Evolutionary conservation across 2,113 vertebrate species (phyloP), one percentile per base, ranked within the genome.

Genomic region (Takifugu flavidus): DNA sequence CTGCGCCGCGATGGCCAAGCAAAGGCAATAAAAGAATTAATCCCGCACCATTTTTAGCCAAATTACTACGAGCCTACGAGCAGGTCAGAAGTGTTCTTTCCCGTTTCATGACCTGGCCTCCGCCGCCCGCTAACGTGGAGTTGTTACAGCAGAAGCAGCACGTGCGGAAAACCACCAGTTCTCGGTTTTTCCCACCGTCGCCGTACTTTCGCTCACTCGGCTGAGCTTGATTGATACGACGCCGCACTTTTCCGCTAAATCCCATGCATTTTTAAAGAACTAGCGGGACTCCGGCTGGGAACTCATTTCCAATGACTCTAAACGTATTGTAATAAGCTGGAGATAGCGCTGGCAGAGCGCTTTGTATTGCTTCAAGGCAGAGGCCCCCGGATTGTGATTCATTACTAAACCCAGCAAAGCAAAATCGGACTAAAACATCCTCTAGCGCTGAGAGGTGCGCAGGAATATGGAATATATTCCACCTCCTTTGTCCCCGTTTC

Each of bases 191-290:
- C 67, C 82, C 52, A 15, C 82, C 59, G 73, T 52, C 44, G 79
- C 65, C 62, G 56, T 83, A 65, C 75, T 59, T 81, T 79, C 79
- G 74, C 72, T 75, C 82, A 74, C 80, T 84, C 52, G 67, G 72
- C 65, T 82, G 83, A 82, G 81, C 83, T 84, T 87, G 84, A 87
- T 79, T 85, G 85, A 91, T 87, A 69, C 77, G 68, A 69, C 79
- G 45, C 75, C 64, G n/a, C 64, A 62, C 78, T 49, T 25, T 83
- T 88, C 83, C 68, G 72, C 75, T 84, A 89, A 88, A 89, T 88
- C 84, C 86, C 69, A 87, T 91, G 87, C 87, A 90, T 92, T 90
- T 91, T 90, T 90, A 87, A 91, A 89, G 78, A 88, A 85, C 64
- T 75, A 53, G 57, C 57, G 57, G 46, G 77, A 80, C 51, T 49